Base-by-base conservation (phyloP, 2,888 invertebrate genomes). In the Camponotus fellah region DNA sequence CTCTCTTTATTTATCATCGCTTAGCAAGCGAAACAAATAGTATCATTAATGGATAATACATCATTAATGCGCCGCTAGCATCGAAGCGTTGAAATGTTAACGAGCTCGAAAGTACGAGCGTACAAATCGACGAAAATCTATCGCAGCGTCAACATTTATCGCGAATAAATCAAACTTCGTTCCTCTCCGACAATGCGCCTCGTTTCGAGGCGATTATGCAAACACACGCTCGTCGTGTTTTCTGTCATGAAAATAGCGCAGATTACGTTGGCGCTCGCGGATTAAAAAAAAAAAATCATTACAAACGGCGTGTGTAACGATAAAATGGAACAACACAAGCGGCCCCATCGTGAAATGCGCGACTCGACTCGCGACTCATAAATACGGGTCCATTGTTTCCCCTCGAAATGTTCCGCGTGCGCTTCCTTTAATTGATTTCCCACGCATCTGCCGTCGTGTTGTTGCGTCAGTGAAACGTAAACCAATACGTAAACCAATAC, bases 361-460 rank as follows among this genome's bases (percentile, higher is more conserved):
- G 77, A 79, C 21, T 69, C n/a, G 75, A 75, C 43, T 53, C 71
- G 72, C 79, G 88, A 79, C 80, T 86, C 82, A 80, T 84, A 88
- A 86, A 88, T 84, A 80, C 82, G 66, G 56, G 72, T 32, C 53
- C 76, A 82, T 86, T 85, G 82, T 88, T 75, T 80, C 89, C 72
- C 76, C 80, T 82, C 83, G 58, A 49, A 58, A 74, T 68, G 60
- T 71, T 64, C 72, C 64, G 53, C 64, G 58, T 32, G 32, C 26
- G 81, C 37, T 77, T 84, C 66, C 79, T 86, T 87, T 87, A 88
- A 87, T 87, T 86, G 86, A 58, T 84, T 84, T 79, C 86, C 74
- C 76, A 74, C 87, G 87, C 83, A 76, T 77, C 80, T 68, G 60
- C 34, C 72, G 85, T 8, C 46, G 53, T 10, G 21, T 21, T 10